Evolutionary conservation across 2,797 vertebrate genomes (phyloP).

Genomic region (Peromyscus nudipes): DNA sequence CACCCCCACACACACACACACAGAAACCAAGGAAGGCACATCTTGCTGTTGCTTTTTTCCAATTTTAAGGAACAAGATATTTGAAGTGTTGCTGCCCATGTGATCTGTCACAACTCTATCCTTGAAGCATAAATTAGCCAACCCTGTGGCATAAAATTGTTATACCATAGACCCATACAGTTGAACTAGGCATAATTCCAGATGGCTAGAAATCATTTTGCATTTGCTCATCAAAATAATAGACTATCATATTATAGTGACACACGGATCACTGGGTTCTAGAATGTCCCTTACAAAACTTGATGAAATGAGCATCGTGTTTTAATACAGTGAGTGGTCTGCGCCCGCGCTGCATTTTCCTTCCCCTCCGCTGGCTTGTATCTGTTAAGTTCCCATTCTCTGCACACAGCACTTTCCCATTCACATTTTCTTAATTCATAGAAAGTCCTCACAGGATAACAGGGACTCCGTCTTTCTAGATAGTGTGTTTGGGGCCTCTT

Average conservation of each 20-base stretch:
- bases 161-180: neutral
- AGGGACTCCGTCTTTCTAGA: neutral
- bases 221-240: neutral
- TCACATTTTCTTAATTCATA: neutral
- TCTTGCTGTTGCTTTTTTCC: neutral
- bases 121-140: neutral
- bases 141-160: neutral
- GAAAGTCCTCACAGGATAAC: neutral
- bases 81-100: neutral
- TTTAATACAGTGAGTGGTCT: slow-evolving; percentile 27
- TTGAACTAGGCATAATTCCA: neutral
- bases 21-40: neutral
- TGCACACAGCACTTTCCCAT: neutral
- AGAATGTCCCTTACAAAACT: slow-evolving; percentile 6
- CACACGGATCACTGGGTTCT: slow-evolving; percentile 15
- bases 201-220: slow-evolving; percentile 50
- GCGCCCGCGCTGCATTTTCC: neutral
- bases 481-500: neutral
- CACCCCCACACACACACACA: neutral
- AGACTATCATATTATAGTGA: neutral
- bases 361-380: neutral
- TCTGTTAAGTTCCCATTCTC: neutral
- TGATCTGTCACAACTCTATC: neutral
- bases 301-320: slow-evolving; percentile 21
- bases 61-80: neutral